Conservation (phyloP, 64 coral and sea anemone species). For the Actinia tenebrosa region DNA sequence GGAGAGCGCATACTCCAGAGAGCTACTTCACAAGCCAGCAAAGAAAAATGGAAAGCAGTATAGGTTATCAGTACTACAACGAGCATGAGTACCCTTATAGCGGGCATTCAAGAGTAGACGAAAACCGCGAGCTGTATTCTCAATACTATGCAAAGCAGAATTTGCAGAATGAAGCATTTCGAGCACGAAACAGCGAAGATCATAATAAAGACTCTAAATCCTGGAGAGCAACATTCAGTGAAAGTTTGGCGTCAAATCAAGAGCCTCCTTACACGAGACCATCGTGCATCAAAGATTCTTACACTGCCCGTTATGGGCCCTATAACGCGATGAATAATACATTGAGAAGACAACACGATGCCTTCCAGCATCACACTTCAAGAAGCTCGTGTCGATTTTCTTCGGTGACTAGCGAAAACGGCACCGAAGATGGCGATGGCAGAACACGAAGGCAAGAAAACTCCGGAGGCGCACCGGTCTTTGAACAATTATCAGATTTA, state of each 20-base stretch:
- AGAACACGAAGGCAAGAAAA: background rate
- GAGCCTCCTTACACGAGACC: background rate
- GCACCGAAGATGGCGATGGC: background rate
- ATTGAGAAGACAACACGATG: background rate
- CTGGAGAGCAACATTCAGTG: background rate
- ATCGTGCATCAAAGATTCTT: background rate
- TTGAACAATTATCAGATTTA: constrained; percentile 81
- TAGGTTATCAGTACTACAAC: background rate
- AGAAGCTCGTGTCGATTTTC: constrained; percentile 39
- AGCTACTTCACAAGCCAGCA: background rate
- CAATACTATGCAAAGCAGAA: constrained; percentile 5
- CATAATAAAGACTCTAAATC: background rate
- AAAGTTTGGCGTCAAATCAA: background rate
- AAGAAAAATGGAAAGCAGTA: background rate
- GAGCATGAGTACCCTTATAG: background rate
- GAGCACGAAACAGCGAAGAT: constrained; percentile 6
- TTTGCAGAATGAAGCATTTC: background rate
- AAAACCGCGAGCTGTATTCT: background rate
- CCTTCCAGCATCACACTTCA: background rate
- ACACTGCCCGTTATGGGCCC: background rate
- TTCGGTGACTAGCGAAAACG: constrained; percentile 20
- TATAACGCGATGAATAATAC: background rate
- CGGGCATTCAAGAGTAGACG: background rate
- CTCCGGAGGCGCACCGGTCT: constrained; percentile 26
- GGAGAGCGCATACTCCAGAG: background rate